phyloP scores from a whole-genome alignment of 2,797 vertebrate genomes.

The Odontamblyopus lacepedii region DNA sequence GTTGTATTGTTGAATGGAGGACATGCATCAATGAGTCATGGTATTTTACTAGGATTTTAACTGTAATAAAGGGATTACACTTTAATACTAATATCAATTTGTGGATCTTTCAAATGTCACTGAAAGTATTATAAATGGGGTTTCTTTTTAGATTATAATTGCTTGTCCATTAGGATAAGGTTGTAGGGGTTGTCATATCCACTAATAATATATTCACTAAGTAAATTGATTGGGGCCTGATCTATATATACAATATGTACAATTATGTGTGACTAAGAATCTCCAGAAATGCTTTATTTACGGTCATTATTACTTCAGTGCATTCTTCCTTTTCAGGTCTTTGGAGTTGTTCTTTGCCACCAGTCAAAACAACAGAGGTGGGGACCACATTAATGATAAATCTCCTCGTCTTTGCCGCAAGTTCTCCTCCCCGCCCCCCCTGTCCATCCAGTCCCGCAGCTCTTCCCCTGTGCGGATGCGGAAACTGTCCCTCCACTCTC shows the following conservation, averaged over 20 bases:
- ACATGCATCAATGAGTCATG: no score
- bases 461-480: conserved; percentile 91
- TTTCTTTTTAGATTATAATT: neutral
- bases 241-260: neutral
- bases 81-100: neutral
- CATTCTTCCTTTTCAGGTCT: conserved; percentile 75
- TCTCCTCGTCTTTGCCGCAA: conserved; percentile 94
- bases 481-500: conserved; percentile 93
- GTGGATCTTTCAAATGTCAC: neutral
- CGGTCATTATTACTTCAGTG: neutral
- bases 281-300: neutral
- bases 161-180: neutral
- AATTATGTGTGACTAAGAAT: neutral
- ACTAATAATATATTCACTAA: neutral
- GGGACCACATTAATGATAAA: conserved; percentile 87
- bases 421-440: conserved; percentile 93
- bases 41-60: neutral
- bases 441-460: conserved; percentile 87
- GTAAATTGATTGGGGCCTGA: neutral
- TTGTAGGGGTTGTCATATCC: neutral
- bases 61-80: neutral
- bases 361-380: conserved; percentile 87
- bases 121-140: neutral
- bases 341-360: conserved; percentile 95
- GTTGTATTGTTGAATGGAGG: neutral